Evolutionary conservation across 2,888 invertebrate genomes (phyloP), one percentile per base, ranked within the genome.

Genomic region (Eudasyphora cyanicolor): DNA sequence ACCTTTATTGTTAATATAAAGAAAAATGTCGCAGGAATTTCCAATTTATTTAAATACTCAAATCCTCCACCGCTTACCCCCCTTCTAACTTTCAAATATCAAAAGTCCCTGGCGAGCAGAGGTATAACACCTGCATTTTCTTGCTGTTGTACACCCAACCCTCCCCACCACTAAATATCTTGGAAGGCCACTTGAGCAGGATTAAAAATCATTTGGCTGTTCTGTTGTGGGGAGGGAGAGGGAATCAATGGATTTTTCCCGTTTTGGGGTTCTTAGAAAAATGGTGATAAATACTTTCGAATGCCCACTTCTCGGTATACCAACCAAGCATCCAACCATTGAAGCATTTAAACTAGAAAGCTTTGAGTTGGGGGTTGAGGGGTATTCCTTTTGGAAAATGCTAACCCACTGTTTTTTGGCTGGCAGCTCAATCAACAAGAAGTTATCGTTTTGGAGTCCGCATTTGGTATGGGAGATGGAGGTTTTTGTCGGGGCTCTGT

Each of bases 41-140:
- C 60, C 81, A 84, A 84, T 81, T 81, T 83, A 75, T 62, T 77
- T 73, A 76, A 80, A 54, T 60, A 29, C 29, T n/a, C n/a, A n/a
- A 12, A 27, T 5, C 24, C 24, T 57, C 57, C 27, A 3, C 4
- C 12, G 2, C 27, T 57, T 5, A 21, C 54, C 24, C 57, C 14
- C 57, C 27, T 12, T 54, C 51, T 19, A 76, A 78, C 82, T 76
- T 45, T 32, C 45, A 32, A 24, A 42, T 73, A 79, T n/a, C n/a
- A n/a, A n/a, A n/a, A n/a, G n/a, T n/a, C n/a, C 60, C 64, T 57
- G 54, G 67, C 45, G 7, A 71, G 49, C 71, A 82, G 32, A 5
- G 35, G 71, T 64, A 78, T 45, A 35, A 38, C 29, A 35, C 64
- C 38, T 35, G 35, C 38, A 64, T 35, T 64, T 64, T n/a, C n/a